Conservation (phyloP, 2,888 invertebrate species). For the Mongoloraphidia duomilia region DNA sequence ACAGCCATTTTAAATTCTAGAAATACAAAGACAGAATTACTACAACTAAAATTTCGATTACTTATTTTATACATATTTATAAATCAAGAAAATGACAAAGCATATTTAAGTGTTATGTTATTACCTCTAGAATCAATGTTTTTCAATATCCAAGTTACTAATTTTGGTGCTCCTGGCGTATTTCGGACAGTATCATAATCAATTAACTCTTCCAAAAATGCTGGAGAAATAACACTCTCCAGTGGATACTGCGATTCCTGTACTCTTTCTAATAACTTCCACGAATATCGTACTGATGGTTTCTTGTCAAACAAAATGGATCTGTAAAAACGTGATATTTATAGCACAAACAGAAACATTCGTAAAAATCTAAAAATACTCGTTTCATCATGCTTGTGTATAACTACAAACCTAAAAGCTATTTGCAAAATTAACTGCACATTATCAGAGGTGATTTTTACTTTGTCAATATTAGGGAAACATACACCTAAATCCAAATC, state of each 20-base stretch:
- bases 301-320: constrained; percentile 1
- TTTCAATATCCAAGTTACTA: constrained; percentile 4
- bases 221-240: background rate
- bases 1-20: constrained; percentile 34
- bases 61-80: background rate
- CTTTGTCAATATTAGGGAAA: background rate
- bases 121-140: constrained; percentile 5
- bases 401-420: constrained; percentile 4
- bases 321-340: constrained; percentile 1
- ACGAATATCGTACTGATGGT: constrained; percentile 2
- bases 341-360: background rate
- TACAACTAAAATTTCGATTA: background rate
- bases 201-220: background rate
- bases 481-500: constrained; percentile 3
- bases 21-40: background rate
- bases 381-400: background rate
- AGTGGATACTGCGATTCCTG: constrained; percentile 3
- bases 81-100: background rate
- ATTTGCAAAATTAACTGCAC: constrained; percentile 5
- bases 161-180: constrained; percentile 1
- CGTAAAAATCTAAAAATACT: background rate
- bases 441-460: constrained; percentile 4
- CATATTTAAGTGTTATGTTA: background rate
- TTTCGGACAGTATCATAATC: background rate
- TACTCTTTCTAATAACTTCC: constrained; percentile 5